Evolutionary conservation across 2,888 invertebrate genomes (phyloP).

Genomic region (Drosophila dives): DNA sequence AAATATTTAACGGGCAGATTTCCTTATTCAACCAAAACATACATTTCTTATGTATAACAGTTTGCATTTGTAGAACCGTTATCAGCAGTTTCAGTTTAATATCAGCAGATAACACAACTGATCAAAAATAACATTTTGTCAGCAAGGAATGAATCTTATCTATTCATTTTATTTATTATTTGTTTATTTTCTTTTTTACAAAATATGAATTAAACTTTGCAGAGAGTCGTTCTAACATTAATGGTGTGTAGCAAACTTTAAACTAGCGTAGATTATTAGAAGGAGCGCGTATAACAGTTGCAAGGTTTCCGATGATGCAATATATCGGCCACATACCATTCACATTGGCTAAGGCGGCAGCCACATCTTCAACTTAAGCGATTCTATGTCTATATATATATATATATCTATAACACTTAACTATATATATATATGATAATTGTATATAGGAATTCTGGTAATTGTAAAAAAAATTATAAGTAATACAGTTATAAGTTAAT

Average conservation of each 20-base stretch:
- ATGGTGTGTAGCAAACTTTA: neutral
- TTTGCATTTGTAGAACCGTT: constrained; percentile 42
- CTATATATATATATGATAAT: constrained; percentile 13
- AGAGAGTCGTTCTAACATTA: neutral
- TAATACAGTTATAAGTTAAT: constrained; percentile 23
- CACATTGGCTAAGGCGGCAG: constrained; percentile 49
- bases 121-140: neutral
- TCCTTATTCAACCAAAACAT: constrained; percentile 44
- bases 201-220: neutral
- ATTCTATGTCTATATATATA: constrained; percentile 7
- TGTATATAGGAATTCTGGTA: constrained; percentile 47
- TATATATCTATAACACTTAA: constrained; percentile 48
- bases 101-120: neutral
- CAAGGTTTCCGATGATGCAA: constrained; percentile 34
- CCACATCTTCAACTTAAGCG: constrained; percentile 39
- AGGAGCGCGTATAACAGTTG: constrained; percentile 49
- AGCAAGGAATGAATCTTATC: neutral
- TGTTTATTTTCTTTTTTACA: neutral
- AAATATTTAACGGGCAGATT: constrained; percentile 36
- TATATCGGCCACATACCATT: constrained; percentile 28
- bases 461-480: constrained; percentile 11
- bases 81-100: neutral
- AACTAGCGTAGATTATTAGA: neutral
- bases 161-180: neutral
- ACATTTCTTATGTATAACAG: constrained; percentile 36